Base-by-base conservation (phyloP, 2,888 invertebrate genomes). In the Dromius quadrimaculatus region DNA sequence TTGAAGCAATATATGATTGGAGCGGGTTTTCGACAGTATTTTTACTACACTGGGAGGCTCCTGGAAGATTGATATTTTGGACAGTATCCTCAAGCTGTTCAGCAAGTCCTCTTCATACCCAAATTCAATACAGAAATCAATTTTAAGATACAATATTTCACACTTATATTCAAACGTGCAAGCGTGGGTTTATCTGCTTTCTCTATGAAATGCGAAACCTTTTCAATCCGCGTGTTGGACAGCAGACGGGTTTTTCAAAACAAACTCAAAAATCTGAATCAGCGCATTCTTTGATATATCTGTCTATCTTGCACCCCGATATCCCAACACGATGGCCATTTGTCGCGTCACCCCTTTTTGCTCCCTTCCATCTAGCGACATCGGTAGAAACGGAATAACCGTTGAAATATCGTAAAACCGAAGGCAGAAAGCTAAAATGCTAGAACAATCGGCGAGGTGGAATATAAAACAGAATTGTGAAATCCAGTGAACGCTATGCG, bases 391-490 rank as follows among this genome's bases (percentile, higher is more conserved):
- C 57, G 62, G 13, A 28, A 11, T 13, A 28, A 11, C 54, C 54
- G 28, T 28, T 28, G 15, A 41, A 62, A 62, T 57, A 66, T 66
- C 66, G 66, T 66, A 66, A 66, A 66, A 22, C 66, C 22, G 23
- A 63, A 45, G 38, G 66, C 47, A 50, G 38, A 38, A 54, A 66
- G 50, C 45, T 20, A 34, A 36, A 66, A 36, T 3, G 65, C 34
- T 22, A 61, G 61, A 66, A 66, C 50, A 54, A 66, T 66, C 65
- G 65, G 38, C 38, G 54, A 36, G 22, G 54, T 15, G 43, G 65
- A 66, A 68, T 68, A 68, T 68, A 68, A 68, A 69, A 69, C 61
- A 59, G 59, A 69, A 69, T 68, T 57, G 68, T 23, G 43, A 68
- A 68, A 41, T 59, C 61, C 38, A 59, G 28, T 69, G 68, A 65